Conservation (phyloP, 2,888 invertebrate species). For the Corbicula japonica region DNA sequence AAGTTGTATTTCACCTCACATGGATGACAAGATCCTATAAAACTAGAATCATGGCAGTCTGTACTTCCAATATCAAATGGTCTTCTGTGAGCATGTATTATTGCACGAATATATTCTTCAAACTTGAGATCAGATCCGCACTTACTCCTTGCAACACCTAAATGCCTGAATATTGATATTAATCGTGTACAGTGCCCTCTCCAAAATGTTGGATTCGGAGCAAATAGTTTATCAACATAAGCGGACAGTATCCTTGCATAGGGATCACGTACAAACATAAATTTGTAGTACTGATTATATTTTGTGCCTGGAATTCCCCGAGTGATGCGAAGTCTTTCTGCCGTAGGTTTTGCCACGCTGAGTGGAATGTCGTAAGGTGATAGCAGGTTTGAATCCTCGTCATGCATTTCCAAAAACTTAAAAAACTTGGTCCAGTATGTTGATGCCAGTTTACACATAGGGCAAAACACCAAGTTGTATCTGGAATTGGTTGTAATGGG, state of each 20-base stretch:
- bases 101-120: constrained; percentile 68
- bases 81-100: constrained; percentile 57
- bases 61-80: constrained; percentile 7
- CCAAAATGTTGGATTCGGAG: constrained; percentile 70
- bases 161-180: constrained; percentile 24
- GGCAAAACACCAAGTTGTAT: constrained; percentile 55
- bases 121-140: constrained; percentile 73
- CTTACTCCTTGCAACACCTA: neutral
- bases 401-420: constrained; percentile 28
- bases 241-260: constrained; percentile 73
- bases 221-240: constrained; percentile 74
- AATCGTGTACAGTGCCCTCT: constrained; percentile 30
- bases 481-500: constrained; percentile 46
- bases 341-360: constrained; percentile 39
- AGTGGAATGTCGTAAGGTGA: constrained; percentile 60
- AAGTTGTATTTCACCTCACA: constrained; percentile 67
- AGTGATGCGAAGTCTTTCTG: constrained; percentile 24
- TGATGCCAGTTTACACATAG: constrained; percentile 62
- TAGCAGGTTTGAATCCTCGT: neutral
- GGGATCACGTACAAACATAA: constrained; percentile 74
- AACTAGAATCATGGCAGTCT: constrained; percentile 70
- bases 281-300: constrained; percentile 47
- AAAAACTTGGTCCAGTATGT: constrained; percentile 66
- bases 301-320: neutral
- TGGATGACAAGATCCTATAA: constrained; percentile 61